Base-by-base conservation (phyloP, 2,113 vertebrate species). In the Otus sunia region DNA sequence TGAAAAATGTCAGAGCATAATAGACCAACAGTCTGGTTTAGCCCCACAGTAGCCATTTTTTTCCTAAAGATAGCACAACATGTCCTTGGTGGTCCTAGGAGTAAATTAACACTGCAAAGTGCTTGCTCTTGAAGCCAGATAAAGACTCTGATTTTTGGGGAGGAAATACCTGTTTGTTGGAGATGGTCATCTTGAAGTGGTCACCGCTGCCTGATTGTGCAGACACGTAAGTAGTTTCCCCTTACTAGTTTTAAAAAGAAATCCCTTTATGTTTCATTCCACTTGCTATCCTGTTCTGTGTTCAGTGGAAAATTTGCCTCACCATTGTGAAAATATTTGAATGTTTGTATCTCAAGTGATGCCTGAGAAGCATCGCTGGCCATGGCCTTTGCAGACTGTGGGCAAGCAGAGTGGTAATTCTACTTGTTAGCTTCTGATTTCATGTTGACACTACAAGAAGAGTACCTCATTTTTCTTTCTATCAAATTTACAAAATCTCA, bases 381-480 rank as follows among this genome's bases (percentile, higher is more conserved):
- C 2, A 0, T 2, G 15, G 55, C 41, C 20, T 86, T 86, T 59
- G 6, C 1, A 0, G 62, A 12, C 14, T 0, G 0, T 29, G 75
- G 45, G 39, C 13, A 10, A 58, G 32, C 0, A 1, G 25, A 69
- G 18, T 10, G 9, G 20, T 55, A 22, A 60, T 34, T 88, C 17
- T 49, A 2, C 22, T 73, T 72, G 21, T 53, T 64, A 21, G 6
- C 52, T 43, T 71, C 43, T 55, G 25, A 32, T 59, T 88, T 77
- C 45, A 36, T 18, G 3, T 34, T 30, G 39, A 4, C 7, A 22
- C 17, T 29, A 76, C 0, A 0, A 78, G 14, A 41, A 87, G 60
- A 7, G 8, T 53, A 41, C 47, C 2, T 69, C 4, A 4, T 14
- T 29, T 37, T 41, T 20, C 34, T 8, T 12, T 3, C 29, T 15